phyloP scores from a whole-genome alignment of 1,140 invertebrate genomes.

The Eumaeus atala region DNA sequence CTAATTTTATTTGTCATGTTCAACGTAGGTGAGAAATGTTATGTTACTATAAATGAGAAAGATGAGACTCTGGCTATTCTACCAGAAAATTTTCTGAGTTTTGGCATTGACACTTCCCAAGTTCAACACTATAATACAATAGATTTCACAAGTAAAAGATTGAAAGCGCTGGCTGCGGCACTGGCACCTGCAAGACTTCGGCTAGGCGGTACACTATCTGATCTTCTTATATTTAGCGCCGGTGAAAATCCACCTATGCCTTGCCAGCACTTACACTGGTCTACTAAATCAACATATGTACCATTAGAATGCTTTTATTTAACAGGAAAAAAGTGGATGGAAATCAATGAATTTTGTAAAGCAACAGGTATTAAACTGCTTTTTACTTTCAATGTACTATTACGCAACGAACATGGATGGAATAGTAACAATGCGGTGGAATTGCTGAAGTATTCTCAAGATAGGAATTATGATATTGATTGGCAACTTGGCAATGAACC shows the following conservation, averaged over 20 bases:
- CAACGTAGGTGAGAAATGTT: conserved; percentile 46
- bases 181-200: conserved; percentile 78
- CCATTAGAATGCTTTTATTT: conserved; percentile 68
- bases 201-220: conserved; percentile 80
- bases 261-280: conserved; percentile 36
- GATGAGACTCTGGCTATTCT: conserved; percentile 36
- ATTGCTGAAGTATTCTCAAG: conserved; percentile 77
- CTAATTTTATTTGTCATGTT: conserved; percentile 53
- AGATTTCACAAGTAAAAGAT: conserved; percentile 55
- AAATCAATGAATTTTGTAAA: conserved; percentile 77
- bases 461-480: conserved; percentile 72
- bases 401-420: conserved; percentile 78
- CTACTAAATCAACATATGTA: conserved; percentile 32
- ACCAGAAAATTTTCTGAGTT: conserved; percentile 56
- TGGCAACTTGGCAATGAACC: conserved; percentile 88
- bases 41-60: conserved; percentile 47
- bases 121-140: conserved; percentile 48
- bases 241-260: conserved; percentile 33
- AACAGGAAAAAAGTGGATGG: conserved; percentile 71
- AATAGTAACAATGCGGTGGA: conserved; percentile 77
- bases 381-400: conserved; percentile 81
- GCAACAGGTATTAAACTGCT: conserved; percentile 75
- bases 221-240: conserved; percentile 76
- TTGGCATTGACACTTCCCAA: conserved; percentile 65
- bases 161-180: conserved; percentile 73